phyloP scores from a whole-genome alignment of 2,888 invertebrate species.

The Lomographa bimaculata region DNA sequence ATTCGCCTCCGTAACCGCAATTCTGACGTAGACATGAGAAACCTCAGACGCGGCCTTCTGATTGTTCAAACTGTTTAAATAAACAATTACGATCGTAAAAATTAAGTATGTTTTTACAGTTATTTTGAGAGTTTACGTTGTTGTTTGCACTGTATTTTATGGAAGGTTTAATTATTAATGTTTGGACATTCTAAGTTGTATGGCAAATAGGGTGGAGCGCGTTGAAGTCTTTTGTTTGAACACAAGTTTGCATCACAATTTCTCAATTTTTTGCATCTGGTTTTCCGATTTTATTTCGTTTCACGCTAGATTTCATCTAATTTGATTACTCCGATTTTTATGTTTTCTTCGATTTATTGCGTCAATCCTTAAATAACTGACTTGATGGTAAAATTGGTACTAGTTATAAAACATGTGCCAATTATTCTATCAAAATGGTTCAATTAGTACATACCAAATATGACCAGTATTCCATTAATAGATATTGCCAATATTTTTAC shows the following conservation, averaged over 20 bases:
- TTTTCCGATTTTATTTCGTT: too few relatives aligned
- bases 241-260: not conserved
- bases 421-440: too few relatives aligned
- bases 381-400: too few relatives aligned
- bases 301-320: too few relatives aligned
- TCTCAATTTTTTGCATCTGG: not conserved
- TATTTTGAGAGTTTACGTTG: constrained; percentile 27
- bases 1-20: constrained; percentile 73
- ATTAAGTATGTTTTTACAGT: constrained; percentile 21
- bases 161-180: constrained; percentile 7
- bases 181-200: constrained; percentile 6
- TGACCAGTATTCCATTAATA: too few relatives aligned
- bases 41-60: constrained; percentile 58
- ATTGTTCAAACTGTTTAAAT: constrained; percentile 28
- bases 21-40: constrained; percentile 62
- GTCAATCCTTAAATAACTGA: too few relatives aligned
- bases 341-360: too few relatives aligned
- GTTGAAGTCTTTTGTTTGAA: constrained; percentile 16
- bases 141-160: constrained; percentile 4
- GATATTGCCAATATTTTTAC: too few relatives aligned
- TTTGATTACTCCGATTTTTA: too few relatives aligned
- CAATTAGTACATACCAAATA: too few relatives aligned
- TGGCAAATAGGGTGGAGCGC: constrained; percentile 5
- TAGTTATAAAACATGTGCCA: too few relatives aligned
- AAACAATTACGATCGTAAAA: constrained; percentile 28